Percentiles rank a stretch among this genome's conserved stretches.
phyloP scores from a whole-genome alignment of 2,888 invertebrate genomes.

The Meta bourneti region DNA sequence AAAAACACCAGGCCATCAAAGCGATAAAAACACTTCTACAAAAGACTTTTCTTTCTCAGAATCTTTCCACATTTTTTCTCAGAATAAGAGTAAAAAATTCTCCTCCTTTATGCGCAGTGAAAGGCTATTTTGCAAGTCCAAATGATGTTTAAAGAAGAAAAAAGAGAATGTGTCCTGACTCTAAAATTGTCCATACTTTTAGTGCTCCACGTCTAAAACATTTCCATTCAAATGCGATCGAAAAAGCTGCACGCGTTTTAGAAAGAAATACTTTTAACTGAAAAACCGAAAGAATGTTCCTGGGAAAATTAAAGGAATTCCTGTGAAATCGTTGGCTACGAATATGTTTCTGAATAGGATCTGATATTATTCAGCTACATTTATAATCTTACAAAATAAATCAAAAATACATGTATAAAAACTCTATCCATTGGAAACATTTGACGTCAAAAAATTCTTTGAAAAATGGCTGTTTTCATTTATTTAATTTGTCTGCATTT shows the following conservation, averaged over 20 bases:
- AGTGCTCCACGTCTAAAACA: neutral
- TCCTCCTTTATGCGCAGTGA: slow-evolving; percentile 1
- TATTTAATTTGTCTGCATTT: too few species aligned
- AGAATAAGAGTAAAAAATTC: neutral
- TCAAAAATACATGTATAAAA: too few species aligned
- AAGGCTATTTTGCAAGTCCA: slow-evolving; percentile 44
- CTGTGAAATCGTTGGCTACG: too few species aligned
- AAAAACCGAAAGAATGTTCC: neutral
- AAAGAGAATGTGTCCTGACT: neutral
- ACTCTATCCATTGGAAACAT: too few species aligned
- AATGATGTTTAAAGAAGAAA: slow-evolving; percentile 16
- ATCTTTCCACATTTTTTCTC: neutral
- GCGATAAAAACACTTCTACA: slow-evolving; percentile 24
- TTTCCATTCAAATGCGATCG: neutral
- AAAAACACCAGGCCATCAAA: slow-evolving; percentile 10
- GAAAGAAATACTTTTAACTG: neutral
- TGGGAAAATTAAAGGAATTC: too few species aligned
- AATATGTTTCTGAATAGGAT: too few species aligned
- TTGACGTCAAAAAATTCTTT: too few species aligned
- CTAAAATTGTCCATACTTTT: neutral
- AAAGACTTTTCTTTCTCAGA: slow-evolving; percentile 2
- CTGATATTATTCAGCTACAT: too few species aligned
- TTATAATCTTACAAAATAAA: too few species aligned
- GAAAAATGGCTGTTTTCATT: too few species aligned
- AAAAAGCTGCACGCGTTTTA: neutral